These are phyloP conservation scores for Peromyscus aztecus DNA, from an alignment of 2,797 vertebrate species.

Conservation along the genomic window DNA sequence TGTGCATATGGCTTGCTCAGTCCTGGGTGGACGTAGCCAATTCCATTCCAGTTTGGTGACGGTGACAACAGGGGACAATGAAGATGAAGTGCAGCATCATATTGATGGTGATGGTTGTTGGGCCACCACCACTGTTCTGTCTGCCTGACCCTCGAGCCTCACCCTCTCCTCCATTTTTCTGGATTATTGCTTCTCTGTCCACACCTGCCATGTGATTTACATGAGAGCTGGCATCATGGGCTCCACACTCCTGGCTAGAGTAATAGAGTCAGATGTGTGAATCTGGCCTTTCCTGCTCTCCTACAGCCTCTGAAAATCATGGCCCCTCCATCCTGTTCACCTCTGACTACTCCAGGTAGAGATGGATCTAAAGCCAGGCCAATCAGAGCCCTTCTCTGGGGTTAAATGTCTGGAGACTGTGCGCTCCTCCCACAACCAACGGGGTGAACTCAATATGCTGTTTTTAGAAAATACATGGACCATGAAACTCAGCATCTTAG, in stretches of 20 bases:
- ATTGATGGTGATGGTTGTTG: neutral
- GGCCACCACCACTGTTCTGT: neutral
- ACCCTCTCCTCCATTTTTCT: neutral
- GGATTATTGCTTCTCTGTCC: neutral
- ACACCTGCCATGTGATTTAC: neutral
- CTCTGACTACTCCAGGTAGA: neutral
- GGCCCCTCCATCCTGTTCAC: neutral
- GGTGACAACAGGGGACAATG: neutral
- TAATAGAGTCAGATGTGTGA: neutral
- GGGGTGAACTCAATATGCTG: neutral
- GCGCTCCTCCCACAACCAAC: neutral
- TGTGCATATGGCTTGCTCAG: neutral
- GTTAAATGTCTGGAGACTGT: neutral
- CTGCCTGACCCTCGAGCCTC: neutral
- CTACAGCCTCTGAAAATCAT: neutral
- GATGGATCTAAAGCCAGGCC: neutral
- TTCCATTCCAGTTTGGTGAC: conserved; percentile 13
- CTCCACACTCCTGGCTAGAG: neutral
- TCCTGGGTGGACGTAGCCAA: neutral
- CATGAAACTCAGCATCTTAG: neutral
- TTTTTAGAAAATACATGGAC: neutral
- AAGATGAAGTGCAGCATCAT: conserved; percentile 5
- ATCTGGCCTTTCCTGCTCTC: neutral
- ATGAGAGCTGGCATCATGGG: neutral
- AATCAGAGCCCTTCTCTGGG: neutral